Percentiles rank a stretch among this genome's conserved stretches.
Evolutionary conservation across 1,140 invertebrate genomes (phyloP).

Genomic region (Aradophagus sp.): DNA sequence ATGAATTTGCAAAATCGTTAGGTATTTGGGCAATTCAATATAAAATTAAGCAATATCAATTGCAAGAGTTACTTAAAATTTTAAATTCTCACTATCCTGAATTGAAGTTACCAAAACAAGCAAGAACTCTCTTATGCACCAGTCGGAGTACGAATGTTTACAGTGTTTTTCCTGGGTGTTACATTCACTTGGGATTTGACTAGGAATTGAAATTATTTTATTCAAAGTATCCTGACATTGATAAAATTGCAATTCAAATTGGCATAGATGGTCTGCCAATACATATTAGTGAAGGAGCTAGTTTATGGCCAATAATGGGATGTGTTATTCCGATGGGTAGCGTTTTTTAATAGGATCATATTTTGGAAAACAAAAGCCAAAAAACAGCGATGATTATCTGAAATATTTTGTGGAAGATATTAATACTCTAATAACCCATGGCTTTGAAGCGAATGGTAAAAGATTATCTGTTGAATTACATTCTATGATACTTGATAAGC

Average conservation of each 20-base stretch:
- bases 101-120: too few relatives aligned
- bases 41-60: too few relatives aligned
- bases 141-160: too few relatives aligned
- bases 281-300: background rate
- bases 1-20: too few relatives aligned
- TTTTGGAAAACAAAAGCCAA: background rate
- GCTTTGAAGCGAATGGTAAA: background rate
- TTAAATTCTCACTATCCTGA: too few relatives aligned
- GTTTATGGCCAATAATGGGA: background rate
- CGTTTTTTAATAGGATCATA: background rate
- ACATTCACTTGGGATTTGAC: too few relatives aligned
- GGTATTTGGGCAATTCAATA: too few relatives aligned
- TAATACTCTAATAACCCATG: constrained; percentile 5
- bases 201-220: too few relatives aligned
- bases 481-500: constrained; percentile 46
- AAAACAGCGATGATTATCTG: background rate
- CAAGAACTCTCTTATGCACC: too few relatives aligned
- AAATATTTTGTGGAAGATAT: constrained; percentile 1
- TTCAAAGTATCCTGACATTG: too few relatives aligned
- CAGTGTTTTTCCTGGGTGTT: too few relatives aligned
- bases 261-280: constrained; percentile 2
- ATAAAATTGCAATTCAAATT: background rate
- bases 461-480: constrained; percentile 24
- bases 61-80: too few relatives aligned
- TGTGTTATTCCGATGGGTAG: background rate